Evolutionary conservation across 2,888 invertebrate genomes (phyloP).

Genomic region (Eudasyphora cyanicolor): DNA sequence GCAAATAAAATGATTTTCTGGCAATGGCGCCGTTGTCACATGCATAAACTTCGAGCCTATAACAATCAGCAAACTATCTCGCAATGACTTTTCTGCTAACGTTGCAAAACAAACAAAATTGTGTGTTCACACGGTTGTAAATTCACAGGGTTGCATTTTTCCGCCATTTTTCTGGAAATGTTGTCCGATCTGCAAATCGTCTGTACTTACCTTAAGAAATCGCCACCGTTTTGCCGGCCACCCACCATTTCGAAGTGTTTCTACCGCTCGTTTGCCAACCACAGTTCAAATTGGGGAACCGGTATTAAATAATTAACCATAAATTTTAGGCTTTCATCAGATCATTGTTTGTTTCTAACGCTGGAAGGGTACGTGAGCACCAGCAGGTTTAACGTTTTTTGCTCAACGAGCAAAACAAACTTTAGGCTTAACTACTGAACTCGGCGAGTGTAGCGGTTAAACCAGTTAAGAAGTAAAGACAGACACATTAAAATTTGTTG

Average conservation of each 20-base stretch:
- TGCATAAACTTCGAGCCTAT: too few species aligned
- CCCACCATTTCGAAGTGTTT: conserved; percentile 3
- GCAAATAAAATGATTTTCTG: too few species aligned
- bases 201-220: too few species aligned
- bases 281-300: conserved; percentile 13
- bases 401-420: conserved; percentile 39
- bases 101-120: too few species aligned
- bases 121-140: too few species aligned
- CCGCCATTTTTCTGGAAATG: too few species aligned
- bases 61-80: too few species aligned
- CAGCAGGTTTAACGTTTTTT: conserved; percentile 31
- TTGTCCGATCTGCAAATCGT: too few species aligned
- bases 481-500: conserved; percentile 18
- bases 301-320: conserved; percentile 15
- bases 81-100: too few species aligned
- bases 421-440: conserved; percentile 10
- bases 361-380: conserved; percentile 49
- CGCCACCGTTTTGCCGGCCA: background rate
- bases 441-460: conserved; percentile 11
- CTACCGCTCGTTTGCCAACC: conserved; percentile 8
- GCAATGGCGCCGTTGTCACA: too few species aligned
- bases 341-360: background rate
- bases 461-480: conserved; percentile 46
- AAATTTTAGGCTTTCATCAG: conserved; percentile 11
- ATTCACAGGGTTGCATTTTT: too few species aligned